A percentile compares a stretch with the other conserved stretches of the same genome.
Conservation (phyloP, 2,113 vertebrate species). For the Apteryx owenii region DNA sequence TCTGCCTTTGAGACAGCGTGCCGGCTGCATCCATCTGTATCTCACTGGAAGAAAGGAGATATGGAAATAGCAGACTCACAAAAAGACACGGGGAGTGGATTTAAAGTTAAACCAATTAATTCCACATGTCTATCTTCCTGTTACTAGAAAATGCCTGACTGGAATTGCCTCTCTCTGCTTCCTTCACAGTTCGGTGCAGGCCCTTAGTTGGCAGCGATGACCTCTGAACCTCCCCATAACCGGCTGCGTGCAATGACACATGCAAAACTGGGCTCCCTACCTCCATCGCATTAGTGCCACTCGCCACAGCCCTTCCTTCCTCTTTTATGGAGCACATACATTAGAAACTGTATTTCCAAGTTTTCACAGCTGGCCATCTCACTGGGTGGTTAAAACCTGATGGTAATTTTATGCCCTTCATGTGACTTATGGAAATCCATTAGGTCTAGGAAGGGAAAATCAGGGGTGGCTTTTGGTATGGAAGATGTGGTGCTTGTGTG, state of each 20-base stretch:
- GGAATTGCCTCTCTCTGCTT: neutral
- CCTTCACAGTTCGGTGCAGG: neutral
- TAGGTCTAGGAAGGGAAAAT: neutral
- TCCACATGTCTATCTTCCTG: neutral
- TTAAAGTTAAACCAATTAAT: neutral
- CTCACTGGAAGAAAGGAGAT: neutral
- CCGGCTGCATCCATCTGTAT: neutral
- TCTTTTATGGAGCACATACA: neutral
- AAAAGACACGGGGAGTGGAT: neutral
- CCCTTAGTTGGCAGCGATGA: neutral
- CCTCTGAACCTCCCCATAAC: neutral
- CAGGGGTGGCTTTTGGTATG: neutral
- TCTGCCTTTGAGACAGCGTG: neutral
- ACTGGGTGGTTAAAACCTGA: neutral
- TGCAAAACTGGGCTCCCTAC: neutral
- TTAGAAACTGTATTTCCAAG: neutral
- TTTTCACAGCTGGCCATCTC: neutral
- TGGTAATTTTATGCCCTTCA: neutral
- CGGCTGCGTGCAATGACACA: fast-evolving
- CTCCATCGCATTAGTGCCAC: no score
- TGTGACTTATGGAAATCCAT: neutral
- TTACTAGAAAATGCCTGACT: neutral
- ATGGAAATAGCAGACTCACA: neutral
- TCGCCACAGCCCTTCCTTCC: fast-evolving
- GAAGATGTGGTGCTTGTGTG: neutral